Base-by-base conservation (phyloP, 2,888 invertebrate species). In the Prosapia bicincta region DNA sequence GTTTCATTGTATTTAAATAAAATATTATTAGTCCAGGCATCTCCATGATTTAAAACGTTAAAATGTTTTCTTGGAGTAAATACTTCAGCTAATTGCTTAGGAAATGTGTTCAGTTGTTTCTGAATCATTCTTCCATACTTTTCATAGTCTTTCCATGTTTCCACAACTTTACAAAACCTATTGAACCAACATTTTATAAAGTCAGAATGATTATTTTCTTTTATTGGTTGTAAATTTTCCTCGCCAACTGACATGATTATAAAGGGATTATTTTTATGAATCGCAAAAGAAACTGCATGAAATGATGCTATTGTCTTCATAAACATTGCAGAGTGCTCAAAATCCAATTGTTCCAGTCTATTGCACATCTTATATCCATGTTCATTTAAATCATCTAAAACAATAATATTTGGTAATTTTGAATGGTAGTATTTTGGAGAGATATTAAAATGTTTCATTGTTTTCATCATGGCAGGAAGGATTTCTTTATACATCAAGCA, bases 11-110 rank as follows among this genome's bases (percentile, higher is more conserved):
- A 73, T 67, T 78, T 78, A 71, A 79, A 78, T 78, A 79, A 69
- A 66, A 79, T 76, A 23, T 80, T 79, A 25, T 75, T 78, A 15
- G 71, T 26, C 79, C 79, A 79, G 20, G 74, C 23, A 32, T 79
- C 79, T 0, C 78, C 77, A 54, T 79, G 79, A 25, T 76, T 76
- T 15, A 79, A 54, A 13, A 77, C 77, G n/a, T 75, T 76, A 3
- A 79, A 75, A 24, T 54, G n/a, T 54, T 54, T 54, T 54, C 54
- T 54, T 20, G n/a, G 54, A 5, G n/a, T 54, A 54, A 54, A 20
- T 54, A 54, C 20, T 54, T 54, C 54, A 20, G 54, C 54, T 3
- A 54, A 13, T 20, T 9, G 54, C 7, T 20, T 9, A 5, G 54
- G 54, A 54, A 54, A 54, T 54, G 54, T 54, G n/a, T 54, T 54